Evolutionary conservation across 2,888 invertebrate species (phyloP).

Genomic region (Drosophila atripex): DNA sequence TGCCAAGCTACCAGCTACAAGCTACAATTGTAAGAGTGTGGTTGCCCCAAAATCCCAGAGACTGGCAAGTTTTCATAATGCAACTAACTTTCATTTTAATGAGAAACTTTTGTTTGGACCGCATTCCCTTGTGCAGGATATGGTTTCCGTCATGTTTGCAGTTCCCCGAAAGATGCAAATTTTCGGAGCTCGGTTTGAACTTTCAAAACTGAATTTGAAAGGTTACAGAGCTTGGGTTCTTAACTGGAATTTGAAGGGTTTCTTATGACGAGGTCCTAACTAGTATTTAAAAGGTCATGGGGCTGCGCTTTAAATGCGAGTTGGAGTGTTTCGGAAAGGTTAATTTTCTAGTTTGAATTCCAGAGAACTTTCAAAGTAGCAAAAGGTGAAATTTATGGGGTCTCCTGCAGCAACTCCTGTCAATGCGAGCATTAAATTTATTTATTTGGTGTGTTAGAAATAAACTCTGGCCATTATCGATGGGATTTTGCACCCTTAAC

Average conservation of each 20-base stretch:
- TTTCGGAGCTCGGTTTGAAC: conserved; percentile 7
- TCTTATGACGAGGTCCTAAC: conserved; percentile 10
- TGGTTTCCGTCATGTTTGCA: conserved; percentile 27
- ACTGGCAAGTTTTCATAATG: conserved; percentile 53
- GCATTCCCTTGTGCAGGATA: conserved; percentile 40
- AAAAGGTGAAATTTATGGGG: not conserved
- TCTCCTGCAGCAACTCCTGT: not conserved
- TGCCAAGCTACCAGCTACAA: conserved; percentile 28
- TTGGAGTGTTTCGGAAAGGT: not conserved
- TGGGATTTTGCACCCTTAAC: not conserved
- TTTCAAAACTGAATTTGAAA: conserved; percentile 30
- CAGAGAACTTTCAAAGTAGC: not conserved
- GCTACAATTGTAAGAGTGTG: conserved; percentile 24
- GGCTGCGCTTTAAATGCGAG: not conserved
- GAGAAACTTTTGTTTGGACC: conserved; percentile 75
- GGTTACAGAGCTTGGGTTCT: conserved; percentile 30
- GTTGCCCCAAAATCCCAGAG: conserved; percentile 30
- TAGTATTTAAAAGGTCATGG: conserved; percentile 24
- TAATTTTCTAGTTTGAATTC: conserved; percentile 1
- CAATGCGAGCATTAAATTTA: not conserved
- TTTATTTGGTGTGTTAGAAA: not conserved
- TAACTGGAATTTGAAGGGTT: conserved; percentile 21
- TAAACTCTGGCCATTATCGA: not conserved
- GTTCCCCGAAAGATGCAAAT: conserved; percentile 27
- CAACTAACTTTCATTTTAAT: conserved; percentile 76